Percentiles rank a stretch among this genome's conserved stretches.
Evolutionary conservation across 2,888 invertebrate genomes (phyloP).

Genomic region (Agonopterix subpropinquella): DNA sequence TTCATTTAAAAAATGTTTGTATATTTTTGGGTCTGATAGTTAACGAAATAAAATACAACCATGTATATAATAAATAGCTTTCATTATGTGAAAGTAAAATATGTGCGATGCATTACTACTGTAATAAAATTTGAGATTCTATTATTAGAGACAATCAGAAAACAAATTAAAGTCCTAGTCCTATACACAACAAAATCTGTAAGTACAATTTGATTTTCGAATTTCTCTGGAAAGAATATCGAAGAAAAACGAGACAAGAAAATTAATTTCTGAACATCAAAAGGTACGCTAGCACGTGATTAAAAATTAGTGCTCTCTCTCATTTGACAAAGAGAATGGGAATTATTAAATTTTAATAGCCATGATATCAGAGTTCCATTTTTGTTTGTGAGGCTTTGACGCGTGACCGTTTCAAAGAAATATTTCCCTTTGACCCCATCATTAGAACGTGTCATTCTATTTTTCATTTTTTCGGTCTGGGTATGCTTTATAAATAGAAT

Average conservation of each 20-base stretch:
- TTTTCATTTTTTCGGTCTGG: slow-evolving; percentile 19
- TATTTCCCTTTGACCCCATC: slow-evolving; percentile 17
- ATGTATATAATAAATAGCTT: neutral
- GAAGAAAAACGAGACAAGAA: neutral
- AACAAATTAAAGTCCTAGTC: too few species aligned
- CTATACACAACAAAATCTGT: too few species aligned
- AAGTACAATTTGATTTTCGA: too few species aligned
- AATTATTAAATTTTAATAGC: slow-evolving; percentile 23
- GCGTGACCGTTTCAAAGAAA: slow-evolving; percentile 25
- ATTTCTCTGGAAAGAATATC: too few species aligned
- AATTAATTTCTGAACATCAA: slow-evolving; percentile 6
- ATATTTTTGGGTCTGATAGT: neutral
- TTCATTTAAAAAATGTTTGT: slow-evolving; percentile 26
- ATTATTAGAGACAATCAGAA: too few species aligned
- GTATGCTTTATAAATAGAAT: neutral
- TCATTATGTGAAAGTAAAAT: too few species aligned
- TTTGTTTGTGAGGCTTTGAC: slow-evolving; percentile 14
- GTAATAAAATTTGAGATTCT: too few species aligned
- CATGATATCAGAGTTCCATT: slow-evolving; percentile 5
- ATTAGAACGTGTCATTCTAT: slow-evolving; percentile 12
- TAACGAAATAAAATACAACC: neutral
- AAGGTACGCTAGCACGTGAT: slow-evolving; percentile 1
- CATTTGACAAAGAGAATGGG: slow-evolving; percentile 15
- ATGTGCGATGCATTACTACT: too few species aligned
- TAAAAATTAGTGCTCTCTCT: slow-evolving; percentile 2